Percentiles rank a stretch among this genome's conserved stretches.
Conservation (phyloP, 1,140 invertebrate species). For the Bradynema listronoti region DNA sequence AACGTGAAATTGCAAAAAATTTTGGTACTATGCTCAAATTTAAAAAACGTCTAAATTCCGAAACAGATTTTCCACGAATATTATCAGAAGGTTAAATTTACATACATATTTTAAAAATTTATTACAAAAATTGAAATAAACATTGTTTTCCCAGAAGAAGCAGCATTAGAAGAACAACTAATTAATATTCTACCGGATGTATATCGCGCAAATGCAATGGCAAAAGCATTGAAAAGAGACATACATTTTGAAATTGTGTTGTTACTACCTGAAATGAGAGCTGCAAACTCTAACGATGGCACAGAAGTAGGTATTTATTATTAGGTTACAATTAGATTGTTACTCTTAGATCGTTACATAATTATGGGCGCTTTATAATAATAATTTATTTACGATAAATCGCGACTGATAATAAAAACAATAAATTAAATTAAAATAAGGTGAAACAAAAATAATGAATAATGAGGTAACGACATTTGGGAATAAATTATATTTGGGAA, state of each 20-base stretch:
- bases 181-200: constrained; percentile 64
- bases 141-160: constrained; percentile 58
- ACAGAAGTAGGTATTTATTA: too few relatives aligned
- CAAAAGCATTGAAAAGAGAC: constrained; percentile 64
- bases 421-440: too few relatives aligned
- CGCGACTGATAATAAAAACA: too few relatives aligned
- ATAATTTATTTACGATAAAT: too few relatives aligned
- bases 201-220: constrained; percentile 65
- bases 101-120: background rate
- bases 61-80: background rate
- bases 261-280: constrained; percentile 63
- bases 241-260: constrained; percentile 65
- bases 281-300: constrained; percentile 24
- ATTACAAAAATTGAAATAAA: background rate
- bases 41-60: too few relatives aligned
- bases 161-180: constrained; percentile 64
- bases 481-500: too few relatives aligned
- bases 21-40: constrained; percentile 10
- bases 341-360: too few relatives aligned
- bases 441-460: too few relatives aligned
- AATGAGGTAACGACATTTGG: too few relatives aligned
- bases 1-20: constrained; percentile 64
- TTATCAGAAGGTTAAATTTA: too few relatives aligned
- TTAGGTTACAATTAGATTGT: too few relatives aligned
- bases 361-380: too few relatives aligned